Evolutionary conservation across 1,140 invertebrate genomes (phyloP), one percentile per base, ranked within the genome.

Genomic region (Drosophila sechellia): DNA sequence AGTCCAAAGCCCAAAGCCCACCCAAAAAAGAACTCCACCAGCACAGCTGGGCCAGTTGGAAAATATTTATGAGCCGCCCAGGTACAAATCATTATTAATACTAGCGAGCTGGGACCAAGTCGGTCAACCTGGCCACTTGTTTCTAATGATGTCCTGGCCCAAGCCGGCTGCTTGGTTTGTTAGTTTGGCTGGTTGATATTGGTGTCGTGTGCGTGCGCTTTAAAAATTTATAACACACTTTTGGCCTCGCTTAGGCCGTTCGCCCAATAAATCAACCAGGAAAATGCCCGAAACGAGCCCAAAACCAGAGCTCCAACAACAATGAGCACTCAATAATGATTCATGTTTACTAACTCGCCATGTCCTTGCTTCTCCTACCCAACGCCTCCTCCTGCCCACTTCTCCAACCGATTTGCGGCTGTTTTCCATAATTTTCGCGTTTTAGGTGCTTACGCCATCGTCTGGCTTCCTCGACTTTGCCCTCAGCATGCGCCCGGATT

Each of bases 401-500:
- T 4, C 37, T 4, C 2, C 37, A 31, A 31, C 31, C 31, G 46
- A 48, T 45, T 40, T 55, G 34, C 54, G 45, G 34, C 75, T 86
- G 65, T 54, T 85, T 85, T 74, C 77, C 83, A 87, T 89, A 84
- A 84, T 90, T 77, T 90, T 81, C 79, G 79, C 80, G 86, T 92
- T 89, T 64, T 81, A 95, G 95, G 96, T 97, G 45, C 94, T 96
- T 69, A 95, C 96, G 34, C 96, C 96, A 53, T 96, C 96, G n/a
- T 97, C 96, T 1, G 96, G 96, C 42, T 95, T 96, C 79, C 93
- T 97, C 84, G 97, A 98, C 93, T 97, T 96, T 92, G 97, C 97
- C 39, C 96, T 98, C 83, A 97, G 96, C 90, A 97, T 99, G 96
- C 94, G 97, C 50, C 98, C 98, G n/a, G 96, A 98, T 93, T 98